Conservation (phyloP, 1,140 invertebrate genomes). For the Chrysomallon squamiferum region DNA sequence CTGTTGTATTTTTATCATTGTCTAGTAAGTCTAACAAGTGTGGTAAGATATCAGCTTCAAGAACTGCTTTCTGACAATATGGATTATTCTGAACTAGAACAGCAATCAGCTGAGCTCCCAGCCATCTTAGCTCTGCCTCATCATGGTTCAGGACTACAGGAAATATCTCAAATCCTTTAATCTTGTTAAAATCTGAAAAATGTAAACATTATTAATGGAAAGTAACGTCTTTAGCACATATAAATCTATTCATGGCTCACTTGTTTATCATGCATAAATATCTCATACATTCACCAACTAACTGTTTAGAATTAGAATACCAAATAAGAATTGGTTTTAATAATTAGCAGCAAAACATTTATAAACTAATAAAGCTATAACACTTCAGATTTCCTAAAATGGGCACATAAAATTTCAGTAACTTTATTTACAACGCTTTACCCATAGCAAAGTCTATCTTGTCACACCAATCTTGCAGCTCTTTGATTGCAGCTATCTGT, state of each 20-base stretch:
- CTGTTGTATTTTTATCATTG: slow-evolving; percentile 67
- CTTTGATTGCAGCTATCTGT: slow-evolving; percentile 69
- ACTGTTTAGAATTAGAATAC: not conserved
- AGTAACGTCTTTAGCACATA: not conserved
- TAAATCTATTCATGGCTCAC: not conserved
- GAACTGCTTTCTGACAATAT: slow-evolving; percentile 73
- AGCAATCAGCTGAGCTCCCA: slow-evolving; percentile 73
- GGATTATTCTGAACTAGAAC: slow-evolving; percentile 81
- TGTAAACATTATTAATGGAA: not conserved
- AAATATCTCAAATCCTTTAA: slow-evolving; percentile 78
- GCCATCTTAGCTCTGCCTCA: slow-evolving; percentile 70
- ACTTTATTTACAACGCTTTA: too few relatives aligned
- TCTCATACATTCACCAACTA: not conserved
- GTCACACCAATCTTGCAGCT: slow-evolving; percentile 72
- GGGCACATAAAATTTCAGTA: not conserved
- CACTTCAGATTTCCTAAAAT: not conserved
- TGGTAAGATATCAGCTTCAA: slow-evolving; percentile 72
- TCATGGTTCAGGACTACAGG: slow-evolving; percentile 71
- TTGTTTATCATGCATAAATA: not conserved
- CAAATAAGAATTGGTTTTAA: not conserved
- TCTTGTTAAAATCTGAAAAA: slow-evolving; percentile 78
- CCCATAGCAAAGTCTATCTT: slow-evolving; percentile 78
- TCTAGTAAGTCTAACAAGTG: slow-evolving; percentile 73
- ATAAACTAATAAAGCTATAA: not conserved
- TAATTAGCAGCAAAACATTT: not conserved